Evolutionary conservation across 2,113 vertebrate species (phyloP), one percentile per base, ranked within the genome.

Genomic region (Cyprinodon brontotheroides): DNA sequence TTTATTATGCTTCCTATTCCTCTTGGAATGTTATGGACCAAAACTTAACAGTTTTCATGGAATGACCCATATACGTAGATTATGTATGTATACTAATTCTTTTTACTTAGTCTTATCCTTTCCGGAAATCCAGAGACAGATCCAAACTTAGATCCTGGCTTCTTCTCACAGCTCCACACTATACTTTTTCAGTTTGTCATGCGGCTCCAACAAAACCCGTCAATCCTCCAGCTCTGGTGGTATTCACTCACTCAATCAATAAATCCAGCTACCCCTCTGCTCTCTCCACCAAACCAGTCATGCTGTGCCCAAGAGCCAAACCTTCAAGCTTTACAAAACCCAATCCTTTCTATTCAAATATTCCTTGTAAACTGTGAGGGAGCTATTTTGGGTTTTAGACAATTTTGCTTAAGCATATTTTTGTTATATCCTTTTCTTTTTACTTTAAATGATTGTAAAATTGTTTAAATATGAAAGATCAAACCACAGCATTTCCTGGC

Each of bases 201-300:
- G 20, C 12, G 2, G 36, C 37, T 70, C 39, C 50, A 40, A 37
- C 50, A 60, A 68, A 29, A 41, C 50, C 38, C 29, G 38, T 70
- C 50, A 70, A 38, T 12, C 68, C 60, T 70, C 29, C 37, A 70
- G 53, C 68, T 36, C 53, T 13, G 14, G 29, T 15, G 53, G 20
- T 39, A 43, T 39, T 70, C 53, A 12, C 53, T 53, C 39, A 60
- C 68, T 60, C 68, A 60, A n/a, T 53, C 39, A 60, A 53, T 60
- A 53, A 60, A n/a, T 59, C 50, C 37, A 41, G 50, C 38, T 59
- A 38, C 50, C 53, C 13, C 4, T 2, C 38, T 29, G 3, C 41
- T 53, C 68, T 60, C n/a, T 43, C 17, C 20, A 39, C 37, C 41
- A 11, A 20, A 41, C 53, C 3, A 39, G 60, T 2, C 10, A 1